Percentiles rank a stretch among this genome's conserved stretches.
Conservation (phyloP, 1,140 invertebrate genomes). For the Pygmarrhopalites habei region DNA sequence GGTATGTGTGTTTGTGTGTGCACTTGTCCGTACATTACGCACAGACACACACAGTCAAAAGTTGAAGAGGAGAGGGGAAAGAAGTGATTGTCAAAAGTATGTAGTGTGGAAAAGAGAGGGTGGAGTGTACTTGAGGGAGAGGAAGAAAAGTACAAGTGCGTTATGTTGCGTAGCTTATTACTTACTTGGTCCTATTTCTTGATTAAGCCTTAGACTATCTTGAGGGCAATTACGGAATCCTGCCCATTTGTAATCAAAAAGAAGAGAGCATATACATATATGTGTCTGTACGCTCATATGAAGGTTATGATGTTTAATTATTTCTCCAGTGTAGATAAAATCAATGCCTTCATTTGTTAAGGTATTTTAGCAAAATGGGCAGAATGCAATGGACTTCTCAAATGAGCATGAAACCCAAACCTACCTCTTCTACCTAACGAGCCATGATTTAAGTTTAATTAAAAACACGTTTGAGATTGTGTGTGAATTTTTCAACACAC, state of each 20-base stretch:
- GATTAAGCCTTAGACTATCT: not conserved
- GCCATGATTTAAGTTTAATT: constrained; percentile 9
- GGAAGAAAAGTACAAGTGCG: no score
- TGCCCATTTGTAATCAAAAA: not conserved
- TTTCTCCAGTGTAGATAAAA: constrained; percentile 5
- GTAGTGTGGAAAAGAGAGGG: no score
- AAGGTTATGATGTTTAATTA: constrained; percentile 1
- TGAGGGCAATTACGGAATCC: constrained; percentile 3
- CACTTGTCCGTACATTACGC: no score
- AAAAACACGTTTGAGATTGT: constrained; percentile 7
- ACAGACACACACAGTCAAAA: no score
- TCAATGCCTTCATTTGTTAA: constrained; percentile 7
- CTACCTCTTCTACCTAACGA: constrained; percentile 1
- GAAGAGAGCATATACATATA: not conserved
- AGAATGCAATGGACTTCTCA: no score
- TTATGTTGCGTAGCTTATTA: no score
- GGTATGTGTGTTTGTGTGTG: no score
- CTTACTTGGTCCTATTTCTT: not conserved
- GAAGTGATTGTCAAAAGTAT: no score
- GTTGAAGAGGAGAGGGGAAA: no score
- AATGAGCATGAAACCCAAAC: no score
- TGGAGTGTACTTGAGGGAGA: no score
- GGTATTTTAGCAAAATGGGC: constrained; percentile 1
- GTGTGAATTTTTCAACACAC: constrained; percentile 8
- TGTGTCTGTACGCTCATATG: no score